phyloP scores from a whole-genome alignment of 2,797 vertebrate species.

The Hephaestus fuliginosus region DNA sequence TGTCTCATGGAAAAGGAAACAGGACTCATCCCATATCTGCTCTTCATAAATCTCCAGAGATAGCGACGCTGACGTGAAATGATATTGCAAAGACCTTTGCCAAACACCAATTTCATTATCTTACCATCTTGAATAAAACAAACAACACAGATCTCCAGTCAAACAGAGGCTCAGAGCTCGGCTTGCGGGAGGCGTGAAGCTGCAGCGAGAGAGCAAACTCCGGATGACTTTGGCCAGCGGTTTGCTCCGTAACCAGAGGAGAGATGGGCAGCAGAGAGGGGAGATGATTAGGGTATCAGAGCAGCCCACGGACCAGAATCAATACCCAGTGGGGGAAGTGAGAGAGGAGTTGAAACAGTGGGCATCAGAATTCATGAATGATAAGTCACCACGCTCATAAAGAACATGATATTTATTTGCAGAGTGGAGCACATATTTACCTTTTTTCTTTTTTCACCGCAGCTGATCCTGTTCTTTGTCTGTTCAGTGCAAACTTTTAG shows the following conservation, averaged over 20 bases:
- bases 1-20: slow-evolving; percentile 56
- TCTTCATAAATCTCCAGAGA: slow-evolving; percentile 67
- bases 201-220: not conserved
- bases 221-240: slow-evolving; percentile 42
- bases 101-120: slow-evolving; percentile 75
- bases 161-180: slow-evolving; percentile 50
- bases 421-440: not conserved
- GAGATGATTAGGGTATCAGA: slow-evolving; percentile 87
- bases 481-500: not conserved
- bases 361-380: slow-evolving; percentile 4
- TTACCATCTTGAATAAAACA: slow-evolving; percentile 63
- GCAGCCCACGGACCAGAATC: slow-evolving; percentile 79
- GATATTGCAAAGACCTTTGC: slow-evolving; percentile 72
- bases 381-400: not conserved
- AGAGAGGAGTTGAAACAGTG: slow-evolving; percentile 54
- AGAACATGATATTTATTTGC: not conserved
- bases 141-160: slow-evolving; percentile 56
- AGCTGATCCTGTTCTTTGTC: not conserved
- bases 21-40: slow-evolving; percentile 57
- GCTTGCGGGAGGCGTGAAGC: slow-evolving; percentile 1
- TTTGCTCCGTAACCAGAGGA: slow-evolving; percentile 36
- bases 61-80: slow-evolving; percentile 65
- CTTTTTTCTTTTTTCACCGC: not conserved
- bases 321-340: slow-evolving; percentile 70
- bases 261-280: not conserved